A percentile compares a stretch with the other conserved stretches of the same genome.
Conservation (phyloP, 2,888 invertebrate species). For the Cabera pusaria region DNA sequence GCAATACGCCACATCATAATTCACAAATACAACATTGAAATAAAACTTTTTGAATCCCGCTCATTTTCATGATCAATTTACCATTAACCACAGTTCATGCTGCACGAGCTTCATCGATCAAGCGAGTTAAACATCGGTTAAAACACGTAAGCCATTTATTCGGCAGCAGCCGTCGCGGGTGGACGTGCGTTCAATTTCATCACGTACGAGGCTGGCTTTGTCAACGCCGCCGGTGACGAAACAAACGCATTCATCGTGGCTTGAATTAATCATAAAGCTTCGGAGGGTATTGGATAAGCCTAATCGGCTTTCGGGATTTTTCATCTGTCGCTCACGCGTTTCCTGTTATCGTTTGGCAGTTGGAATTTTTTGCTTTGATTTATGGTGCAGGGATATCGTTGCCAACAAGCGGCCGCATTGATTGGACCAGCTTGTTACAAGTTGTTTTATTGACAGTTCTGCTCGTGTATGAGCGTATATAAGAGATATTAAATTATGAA, state of each 20-base stretch:
- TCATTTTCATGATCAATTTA: constrained; percentile 15
- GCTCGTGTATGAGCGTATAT: too few relatives aligned
- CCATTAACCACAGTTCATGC: constrained; percentile 21
- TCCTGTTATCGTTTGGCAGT: constrained; percentile 11
- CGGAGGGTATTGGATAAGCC: constrained; percentile 32
- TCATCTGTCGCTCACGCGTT: constrained; percentile 20
- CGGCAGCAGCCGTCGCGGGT: constrained; percentile 20
- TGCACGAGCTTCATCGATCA: constrained; percentile 22
- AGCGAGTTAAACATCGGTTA: constrained; percentile 25
- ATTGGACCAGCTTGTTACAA: too few relatives aligned
- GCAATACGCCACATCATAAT: too few relatives aligned
- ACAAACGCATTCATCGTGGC: constrained; percentile 44
- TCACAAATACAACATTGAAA: too few relatives aligned
- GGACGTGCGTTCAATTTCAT: constrained; percentile 40
- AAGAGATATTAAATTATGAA: too few relatives aligned
- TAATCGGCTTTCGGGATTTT: constrained; percentile 27
- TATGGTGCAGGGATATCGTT: constrained; percentile 4
- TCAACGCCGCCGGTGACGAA: constrained; percentile 39
- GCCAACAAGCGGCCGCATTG: too few relatives aligned
- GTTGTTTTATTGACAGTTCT: too few relatives aligned
- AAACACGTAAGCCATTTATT: constrained; percentile 34
- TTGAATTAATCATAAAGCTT: constrained; percentile 41
- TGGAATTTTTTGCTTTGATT: constrained; percentile 15
- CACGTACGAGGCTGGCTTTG: constrained; percentile 38
- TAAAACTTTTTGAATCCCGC: constrained; percentile 1